Conservation (phyloP, 2,797 vertebrate genomes). For the Tamandua tetradactyla region DNA sequence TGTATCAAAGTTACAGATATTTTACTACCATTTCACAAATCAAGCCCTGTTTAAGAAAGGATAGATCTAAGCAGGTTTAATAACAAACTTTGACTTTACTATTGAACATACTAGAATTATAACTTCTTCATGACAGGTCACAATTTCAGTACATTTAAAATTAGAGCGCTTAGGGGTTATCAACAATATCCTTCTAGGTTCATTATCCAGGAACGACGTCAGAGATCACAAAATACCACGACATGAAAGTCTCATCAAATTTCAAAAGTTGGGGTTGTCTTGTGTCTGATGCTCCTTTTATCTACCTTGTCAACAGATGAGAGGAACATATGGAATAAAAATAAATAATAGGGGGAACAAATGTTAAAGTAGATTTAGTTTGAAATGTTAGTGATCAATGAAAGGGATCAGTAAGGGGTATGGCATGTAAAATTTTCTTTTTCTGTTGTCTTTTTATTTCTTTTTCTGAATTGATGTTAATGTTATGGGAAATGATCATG, state of each 20-base stretch:
- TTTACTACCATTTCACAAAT: background rate
- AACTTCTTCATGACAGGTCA: background rate
- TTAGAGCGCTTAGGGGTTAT: background rate
- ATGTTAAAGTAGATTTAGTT: no score
- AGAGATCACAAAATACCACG: background rate
- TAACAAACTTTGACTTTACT: conserved; percentile 1
- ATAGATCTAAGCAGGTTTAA: background rate
- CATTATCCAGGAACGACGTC: background rate
- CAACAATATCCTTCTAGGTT: background rate
- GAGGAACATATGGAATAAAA: no score
- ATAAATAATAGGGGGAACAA: no score
- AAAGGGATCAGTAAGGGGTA: no score
- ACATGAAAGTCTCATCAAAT: background rate
- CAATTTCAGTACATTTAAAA: conserved; percentile 16
- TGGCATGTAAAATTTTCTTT: no score
- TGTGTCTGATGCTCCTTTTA: no score
- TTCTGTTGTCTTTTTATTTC: no score
- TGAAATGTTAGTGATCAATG: no score
- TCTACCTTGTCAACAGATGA: no score
- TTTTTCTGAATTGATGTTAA: no score
- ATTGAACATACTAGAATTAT: background rate
- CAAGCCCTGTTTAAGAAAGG: background rate
- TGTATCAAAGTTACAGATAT: background rate
- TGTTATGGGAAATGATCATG: no score
- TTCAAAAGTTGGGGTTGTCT: no score